Evolutionary conservation across 2,113 vertebrate genomes (phyloP), one percentile per base, ranked within the genome.

Genomic region (Lagopus muta): DNA sequence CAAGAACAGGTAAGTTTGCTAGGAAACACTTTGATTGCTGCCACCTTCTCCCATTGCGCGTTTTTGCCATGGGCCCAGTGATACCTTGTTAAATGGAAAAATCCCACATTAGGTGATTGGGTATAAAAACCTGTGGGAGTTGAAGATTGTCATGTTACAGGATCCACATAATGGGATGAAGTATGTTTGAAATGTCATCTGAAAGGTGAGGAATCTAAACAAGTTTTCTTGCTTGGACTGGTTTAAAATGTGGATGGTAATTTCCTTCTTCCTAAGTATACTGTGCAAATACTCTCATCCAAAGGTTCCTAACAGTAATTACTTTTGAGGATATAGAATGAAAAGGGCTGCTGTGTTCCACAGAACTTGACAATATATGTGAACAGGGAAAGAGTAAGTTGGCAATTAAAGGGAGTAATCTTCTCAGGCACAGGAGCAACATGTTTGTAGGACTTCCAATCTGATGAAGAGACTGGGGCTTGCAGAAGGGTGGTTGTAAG

Each of bases 1-100:
- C 99, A 99, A 96, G 99, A 99, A 96, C 99, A 99, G 99, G 99
- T 99, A 97, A 96, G 90, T 92, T 38, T 21, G 11, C 72, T 86
- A 85, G 84, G 36, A 95, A 91, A 86, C 25, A 48, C 74, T 10
- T 67, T 86, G 28, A 73, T 50, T 82, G n/a, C 36, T 10, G 20
- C 45, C 40, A 76, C 34, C 75, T 82, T 91, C 15, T 93, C 78
- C 70, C 14, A 11, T 60, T 42, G 61, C 69, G 69, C 1, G 0
- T 86, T 89, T 93, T 92, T 89, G 34, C 52, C 19, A 2, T 48
- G 8, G 55, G 24, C 8, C 32, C 71, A 13, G 17, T 76, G 82
- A 55, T 74, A 28, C 58, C 9, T 19, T 60, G 4, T 80, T 57
- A 76, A 86, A 62, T 58, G 18, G 27, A 50, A 80, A 80, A 86